phyloP scores from a whole-genome alignment of 2,797 vertebrate genomes.

The Eulemur rubriventer region DNA sequence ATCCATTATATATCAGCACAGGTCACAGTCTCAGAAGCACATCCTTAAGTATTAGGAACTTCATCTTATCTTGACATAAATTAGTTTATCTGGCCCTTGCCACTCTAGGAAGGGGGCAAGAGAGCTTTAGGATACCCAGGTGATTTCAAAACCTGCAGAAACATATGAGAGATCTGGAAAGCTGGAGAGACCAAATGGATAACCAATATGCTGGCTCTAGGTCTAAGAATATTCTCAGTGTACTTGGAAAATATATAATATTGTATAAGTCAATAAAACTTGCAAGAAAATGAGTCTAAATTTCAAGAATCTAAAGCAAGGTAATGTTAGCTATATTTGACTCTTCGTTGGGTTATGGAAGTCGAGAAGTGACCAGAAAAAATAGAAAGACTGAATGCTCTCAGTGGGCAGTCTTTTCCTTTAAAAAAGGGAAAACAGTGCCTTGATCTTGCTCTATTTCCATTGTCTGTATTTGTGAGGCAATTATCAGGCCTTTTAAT shows the following conservation, averaged over 20 bases:
- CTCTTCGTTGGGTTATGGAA: background rate
- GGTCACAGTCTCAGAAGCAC: background rate
- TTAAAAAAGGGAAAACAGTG: constrained; percentile 13
- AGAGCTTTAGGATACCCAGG: background rate
- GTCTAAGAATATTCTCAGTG: background rate
- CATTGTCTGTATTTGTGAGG: constrained; percentile 53
- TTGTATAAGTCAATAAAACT: background rate
- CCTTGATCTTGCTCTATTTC: background rate
- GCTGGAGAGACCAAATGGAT: background rate
- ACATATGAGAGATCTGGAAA: background rate
- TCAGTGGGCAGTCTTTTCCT: constrained; percentile 17
- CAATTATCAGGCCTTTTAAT: constrained; percentile 23
- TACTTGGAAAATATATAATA: background rate
- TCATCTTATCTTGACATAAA: constrained; percentile 33
- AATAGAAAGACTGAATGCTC: background rate
- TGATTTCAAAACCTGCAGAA: background rate
- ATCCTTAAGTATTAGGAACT: background rate
- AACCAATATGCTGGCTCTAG: background rate
- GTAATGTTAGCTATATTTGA: background rate
- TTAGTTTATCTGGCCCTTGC: background rate
- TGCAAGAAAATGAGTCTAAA: background rate
- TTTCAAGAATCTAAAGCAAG: constrained; percentile 42
- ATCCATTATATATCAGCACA: background rate
- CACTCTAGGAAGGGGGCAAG: background rate
- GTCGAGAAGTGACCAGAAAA: constrained; percentile 28